Evolutionary conservation across 2,797 vertebrate genomes (phyloP), one percentile per base, ranked within the genome.

Genomic region (Microhierax caerulescens): DNA sequence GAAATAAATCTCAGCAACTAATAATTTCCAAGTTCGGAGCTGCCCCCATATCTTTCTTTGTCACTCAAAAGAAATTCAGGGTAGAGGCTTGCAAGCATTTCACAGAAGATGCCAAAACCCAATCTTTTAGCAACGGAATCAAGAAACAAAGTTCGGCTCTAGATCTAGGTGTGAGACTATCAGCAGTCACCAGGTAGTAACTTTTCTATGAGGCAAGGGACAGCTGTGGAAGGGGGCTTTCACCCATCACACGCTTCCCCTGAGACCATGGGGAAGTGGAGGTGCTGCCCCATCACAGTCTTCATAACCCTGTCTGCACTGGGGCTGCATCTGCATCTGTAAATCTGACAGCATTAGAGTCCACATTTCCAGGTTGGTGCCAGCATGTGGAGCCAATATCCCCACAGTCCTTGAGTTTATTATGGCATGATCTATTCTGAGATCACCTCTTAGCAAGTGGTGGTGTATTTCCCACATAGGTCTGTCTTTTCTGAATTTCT

Each of bases 1-100:
- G 87, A 96, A 90, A 95, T 41, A 86, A 63, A 85, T 70, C 73
- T 87, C 87, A 90, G 76, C 61, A 95, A 60, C 80, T 65, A 89
- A 60, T 50, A 83, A 85, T 85, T 93, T 90, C 74, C 85, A 90
- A 61, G 64, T 76, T 73, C 3, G 10, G 81, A 78, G 50, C 48
- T 68, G 75, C 48, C 56, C 36, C 27, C 13, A 1, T 21, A 60
- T 83, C 72, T 86, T 45, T 60, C 67, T 48, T 61, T 57, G 54
- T 81, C 78, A 86, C 67, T 90, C 74, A 54, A 47, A 48, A 85
- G 63, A 81, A 80, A 56, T 13, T 41, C 56, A 78, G 56, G 41
- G 17, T 36, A 76, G 68, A 90, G 50, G 16, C 30, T 37, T 39
- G 47, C 22, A 56, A 84, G 57, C 11, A 3, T n/a, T 77, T 84